Evolutionary conservation across 2,888 invertebrate genomes (phyloP).

Genomic region (Blastobasis lacticolella): DNA sequence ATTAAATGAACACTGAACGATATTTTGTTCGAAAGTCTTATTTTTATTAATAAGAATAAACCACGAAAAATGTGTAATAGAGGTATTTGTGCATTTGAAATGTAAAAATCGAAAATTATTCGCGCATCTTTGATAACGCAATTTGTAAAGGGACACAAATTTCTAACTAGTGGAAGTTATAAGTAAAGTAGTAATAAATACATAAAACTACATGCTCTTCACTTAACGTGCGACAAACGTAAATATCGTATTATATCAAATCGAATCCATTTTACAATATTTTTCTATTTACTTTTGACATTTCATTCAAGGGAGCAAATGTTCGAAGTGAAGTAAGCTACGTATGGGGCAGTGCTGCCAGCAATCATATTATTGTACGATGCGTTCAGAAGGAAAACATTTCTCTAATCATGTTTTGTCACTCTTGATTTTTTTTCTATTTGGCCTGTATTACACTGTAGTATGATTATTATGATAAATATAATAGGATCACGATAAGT

Average conservation of each 20-base stretch:
- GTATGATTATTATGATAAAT: too few relatives aligned
- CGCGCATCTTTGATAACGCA: constrained; percentile 36
- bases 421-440: too few relatives aligned
- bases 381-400: too few relatives aligned
- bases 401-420: too few relatives aligned
- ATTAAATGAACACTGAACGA: constrained; percentile 45
- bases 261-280: constrained; percentile 22
- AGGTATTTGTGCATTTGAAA: constrained; percentile 48
- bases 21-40: constrained; percentile 33
- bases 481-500: too few relatives aligned
- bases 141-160: constrained; percentile 33
- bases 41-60: constrained; percentile 32
- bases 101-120: constrained; percentile 43
- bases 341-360: neutral
- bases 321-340: too few relatives aligned
- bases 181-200: constrained; percentile 29
- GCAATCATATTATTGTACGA: too few relatives aligned
- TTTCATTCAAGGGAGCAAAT: constrained; percentile 20
- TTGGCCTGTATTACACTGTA: too few relatives aligned
- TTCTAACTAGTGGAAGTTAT: constrained; percentile 25
- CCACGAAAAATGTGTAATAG: constrained; percentile 30
- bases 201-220: constrained; percentile 34
- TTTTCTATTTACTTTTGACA: constrained; percentile 67
- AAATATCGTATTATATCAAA: constrained; percentile 26
- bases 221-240: constrained; percentile 37